These are phyloP conservation scores for Nannospalax galili DNA, from an alignment of 2,113 vertebrate genomes.

Conservation along the genomic window DNA sequence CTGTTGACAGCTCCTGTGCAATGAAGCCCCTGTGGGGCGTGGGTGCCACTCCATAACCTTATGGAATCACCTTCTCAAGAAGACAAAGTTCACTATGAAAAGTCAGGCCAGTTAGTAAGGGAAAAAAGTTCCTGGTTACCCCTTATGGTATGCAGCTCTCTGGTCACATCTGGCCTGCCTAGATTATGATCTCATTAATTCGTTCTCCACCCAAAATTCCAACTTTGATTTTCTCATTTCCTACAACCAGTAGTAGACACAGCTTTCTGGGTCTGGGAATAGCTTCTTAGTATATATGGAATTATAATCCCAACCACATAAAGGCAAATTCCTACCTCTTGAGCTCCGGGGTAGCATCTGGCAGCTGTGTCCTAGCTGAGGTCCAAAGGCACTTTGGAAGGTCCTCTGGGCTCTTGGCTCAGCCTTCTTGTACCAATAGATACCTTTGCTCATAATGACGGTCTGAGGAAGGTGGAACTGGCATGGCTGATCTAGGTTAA, in stretches of 20 bases:
- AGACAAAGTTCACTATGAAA: constrained; percentile 57
- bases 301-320: neutral
- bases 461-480: neutral
- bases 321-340: neutral
- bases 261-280: neutral
- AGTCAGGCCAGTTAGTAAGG: neutral
- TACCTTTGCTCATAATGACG: neutral
- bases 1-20: constrained; percentile 51
- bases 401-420: neutral
- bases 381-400: neutral
- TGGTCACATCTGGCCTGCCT: neutral
- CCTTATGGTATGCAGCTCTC: neutral
- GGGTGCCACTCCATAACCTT: constrained; percentile 62
- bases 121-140: neutral
- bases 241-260: neutral
- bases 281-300: constrained; percentile 22
- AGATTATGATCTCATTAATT: constrained; percentile 4
- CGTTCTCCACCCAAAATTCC: neutral
- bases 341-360: neutral
- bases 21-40: constrained; percentile 51
- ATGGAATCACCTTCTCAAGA: constrained; percentile 54
- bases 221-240: neutral
- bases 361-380: neutral
- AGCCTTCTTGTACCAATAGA: neutral
- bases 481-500: neutral